A percentile compares a stretch with the other conserved stretches of the same genome.
These are phyloP conservation scores for Scomberomorus guttatus DNA, from an alignment of 2,797 vertebrate species.

Conservation along the genomic window DNA sequence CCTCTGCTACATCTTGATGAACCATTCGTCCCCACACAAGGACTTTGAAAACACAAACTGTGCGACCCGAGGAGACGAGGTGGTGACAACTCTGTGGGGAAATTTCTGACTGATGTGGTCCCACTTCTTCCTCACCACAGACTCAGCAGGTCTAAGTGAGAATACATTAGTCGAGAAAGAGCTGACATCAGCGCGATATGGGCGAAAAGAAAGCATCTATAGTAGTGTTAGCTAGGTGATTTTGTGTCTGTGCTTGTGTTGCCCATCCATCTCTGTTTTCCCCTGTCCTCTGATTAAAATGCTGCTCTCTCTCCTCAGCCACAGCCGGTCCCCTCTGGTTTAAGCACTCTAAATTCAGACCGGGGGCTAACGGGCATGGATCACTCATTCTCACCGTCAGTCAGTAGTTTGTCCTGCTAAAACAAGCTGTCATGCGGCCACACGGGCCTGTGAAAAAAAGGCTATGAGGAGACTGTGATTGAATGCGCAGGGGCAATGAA, in stretches of 20 bases:
- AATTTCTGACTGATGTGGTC: constrained; percentile 34
- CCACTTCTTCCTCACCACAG: neutral
- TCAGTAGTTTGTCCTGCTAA: constrained; percentile 39
- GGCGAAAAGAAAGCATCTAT: constrained; percentile 18
- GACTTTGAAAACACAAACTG: constrained; percentile 20
- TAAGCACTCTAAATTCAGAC: constrained; percentile 58
- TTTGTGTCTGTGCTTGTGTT: constrained; percentile 31
- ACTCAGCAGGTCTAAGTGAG: constrained; percentile 29
- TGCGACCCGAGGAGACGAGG: constrained; percentile 2
- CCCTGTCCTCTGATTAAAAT: constrained; percentile 56
- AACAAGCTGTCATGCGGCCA: constrained; percentile 31
- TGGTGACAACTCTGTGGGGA: constrained; percentile 26
- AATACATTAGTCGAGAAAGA: constrained; percentile 10
- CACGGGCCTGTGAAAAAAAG: neutral
- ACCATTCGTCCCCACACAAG: constrained; percentile 6
- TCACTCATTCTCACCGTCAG: constrained; percentile 42
- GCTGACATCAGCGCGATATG: constrained; percentile 51
- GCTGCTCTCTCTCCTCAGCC: constrained; percentile 26
- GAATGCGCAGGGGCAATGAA: neutral
- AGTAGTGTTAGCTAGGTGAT: constrained; percentile 15
- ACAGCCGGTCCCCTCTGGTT: constrained; percentile 36
- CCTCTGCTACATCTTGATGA: constrained; percentile 21
- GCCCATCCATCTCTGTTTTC: constrained; percentile 52
- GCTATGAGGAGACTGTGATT: neutral
- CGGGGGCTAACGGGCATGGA: constrained; percentile 31